A percentile compares a stretch with the other conserved stretches of the same genome.
Evolutionary conservation across 2,113 vertebrate genomes (phyloP).

Genomic region (Azemiops feae): DNA sequence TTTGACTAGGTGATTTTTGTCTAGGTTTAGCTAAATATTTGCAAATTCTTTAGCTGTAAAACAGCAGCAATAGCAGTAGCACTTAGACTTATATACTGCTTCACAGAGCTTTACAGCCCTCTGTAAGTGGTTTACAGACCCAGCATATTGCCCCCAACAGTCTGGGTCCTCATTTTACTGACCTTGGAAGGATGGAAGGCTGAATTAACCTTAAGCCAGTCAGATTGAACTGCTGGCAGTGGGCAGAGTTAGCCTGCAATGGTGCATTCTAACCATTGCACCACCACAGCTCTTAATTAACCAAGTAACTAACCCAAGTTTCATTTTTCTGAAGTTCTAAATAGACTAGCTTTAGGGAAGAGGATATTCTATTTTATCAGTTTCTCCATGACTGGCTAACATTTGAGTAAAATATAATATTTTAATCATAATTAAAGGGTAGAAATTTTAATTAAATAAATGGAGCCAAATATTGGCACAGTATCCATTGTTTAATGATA

Average conservation of each 20-base stretch:
- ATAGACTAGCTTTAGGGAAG: background rate
- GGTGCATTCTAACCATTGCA: background rate
- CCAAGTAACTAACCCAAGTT: background rate
- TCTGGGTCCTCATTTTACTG: background rate
- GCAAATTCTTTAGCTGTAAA: background rate
- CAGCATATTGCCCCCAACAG: background rate
- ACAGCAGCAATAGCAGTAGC: background rate
- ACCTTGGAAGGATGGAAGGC: background rate
- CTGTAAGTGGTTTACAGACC: background rate
- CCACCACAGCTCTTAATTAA: background rate
- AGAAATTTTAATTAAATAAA: background rate
- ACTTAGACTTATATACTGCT: background rate
- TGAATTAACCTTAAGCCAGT: background rate
- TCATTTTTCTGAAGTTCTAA: background rate
- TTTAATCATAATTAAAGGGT: background rate
- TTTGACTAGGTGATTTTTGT: background rate
- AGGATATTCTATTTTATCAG: background rate
- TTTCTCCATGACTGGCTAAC: background rate
- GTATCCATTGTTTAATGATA: background rate
- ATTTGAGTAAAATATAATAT: background rate
- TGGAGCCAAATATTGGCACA: background rate
- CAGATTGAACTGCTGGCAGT: too few relatives aligned
- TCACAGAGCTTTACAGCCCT: background rate
- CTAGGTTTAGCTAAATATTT: background rate
- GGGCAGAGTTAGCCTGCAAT: background rate